These are phyloP conservation scores for Pseudorasbora parva DNA, from an alignment of 2,113 vertebrate species.

Conservation along the genomic window DNA sequence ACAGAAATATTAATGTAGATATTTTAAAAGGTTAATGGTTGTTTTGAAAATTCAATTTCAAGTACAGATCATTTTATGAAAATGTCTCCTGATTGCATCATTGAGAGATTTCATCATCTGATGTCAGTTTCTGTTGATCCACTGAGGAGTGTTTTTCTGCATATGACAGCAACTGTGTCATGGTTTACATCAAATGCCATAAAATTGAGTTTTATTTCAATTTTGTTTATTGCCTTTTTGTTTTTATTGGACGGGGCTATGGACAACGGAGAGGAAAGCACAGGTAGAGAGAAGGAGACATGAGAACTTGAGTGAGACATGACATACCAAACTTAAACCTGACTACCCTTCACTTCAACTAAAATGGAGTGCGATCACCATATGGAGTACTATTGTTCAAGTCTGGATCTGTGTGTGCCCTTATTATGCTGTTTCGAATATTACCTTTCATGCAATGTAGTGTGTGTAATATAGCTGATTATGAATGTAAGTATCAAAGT, in stretches of 20 bases:
- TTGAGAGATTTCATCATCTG: background rate
- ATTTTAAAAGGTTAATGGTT: background rate
- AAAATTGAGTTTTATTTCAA: background rate
- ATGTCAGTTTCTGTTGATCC: background rate
- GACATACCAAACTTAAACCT: background rate
- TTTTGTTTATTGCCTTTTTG: background rate
- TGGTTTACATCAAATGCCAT: background rate
- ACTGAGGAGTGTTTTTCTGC: background rate
- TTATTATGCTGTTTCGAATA: too few relatives aligned
- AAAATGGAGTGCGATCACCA: too few relatives aligned
- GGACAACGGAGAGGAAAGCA: background rate
- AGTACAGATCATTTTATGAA: background rate
- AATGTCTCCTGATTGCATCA: slow-evolving; percentile 31
- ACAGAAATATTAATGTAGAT: background rate
- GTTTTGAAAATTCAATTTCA: too few relatives aligned
- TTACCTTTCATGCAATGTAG: too few relatives aligned
- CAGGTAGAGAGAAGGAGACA: background rate
- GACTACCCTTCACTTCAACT: too few relatives aligned
- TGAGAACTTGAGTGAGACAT: background rate
- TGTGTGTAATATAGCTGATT: too few relatives aligned
- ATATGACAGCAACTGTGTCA: background rate
- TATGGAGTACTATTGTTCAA: too few relatives aligned
- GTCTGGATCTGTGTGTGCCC: too few relatives aligned
- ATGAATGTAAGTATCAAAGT: too few relatives aligned
- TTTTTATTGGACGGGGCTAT: background rate